These are phyloP conservation scores for Astatoreochromis straeleni DNA, from an alignment of 2,113 vertebrate genomes.

Conservation along the genomic window DNA sequence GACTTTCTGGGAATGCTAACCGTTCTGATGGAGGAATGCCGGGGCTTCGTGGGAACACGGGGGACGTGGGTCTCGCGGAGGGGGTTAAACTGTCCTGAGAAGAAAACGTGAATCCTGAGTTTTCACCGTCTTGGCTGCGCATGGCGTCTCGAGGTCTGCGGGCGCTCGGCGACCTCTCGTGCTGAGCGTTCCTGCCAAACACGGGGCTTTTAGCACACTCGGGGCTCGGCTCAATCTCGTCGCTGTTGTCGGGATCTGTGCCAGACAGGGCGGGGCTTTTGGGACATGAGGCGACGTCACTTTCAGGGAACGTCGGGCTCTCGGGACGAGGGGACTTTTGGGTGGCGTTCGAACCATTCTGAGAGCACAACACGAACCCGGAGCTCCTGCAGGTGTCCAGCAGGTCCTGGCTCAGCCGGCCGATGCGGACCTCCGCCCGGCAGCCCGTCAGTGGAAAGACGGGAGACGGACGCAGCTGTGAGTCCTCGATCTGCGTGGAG, in stretches of 20 bases:
- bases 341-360: neutral
- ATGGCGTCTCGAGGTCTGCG: neutral
- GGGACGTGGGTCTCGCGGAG: neutral
- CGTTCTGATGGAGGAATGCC: neutral
- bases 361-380: slow-evolving; percentile 47
- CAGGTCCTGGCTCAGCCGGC: slow-evolving; percentile 10
- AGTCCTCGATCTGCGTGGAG: slow-evolving; percentile 21
- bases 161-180: neutral
- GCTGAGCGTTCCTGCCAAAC: neutral
- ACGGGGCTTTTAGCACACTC: slow-evolving; percentile 1
- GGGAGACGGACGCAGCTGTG: neutral
- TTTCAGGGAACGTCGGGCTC: slow-evolving; percentile 26
- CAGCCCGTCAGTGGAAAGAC: slow-evolving; percentile 1
- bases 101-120: slow-evolving; percentile 34
- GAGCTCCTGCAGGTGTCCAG: slow-evolving; percentile 20
- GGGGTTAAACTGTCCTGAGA: slow-evolving; percentile 37
- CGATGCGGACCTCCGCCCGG: neutral
- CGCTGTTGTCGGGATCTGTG: neutral
- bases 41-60: slow-evolving; percentile 7
- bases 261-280: neutral
- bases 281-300: neutral
- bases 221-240: neutral
- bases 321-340: neutral
- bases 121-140: slow-evolving; percentile 49
- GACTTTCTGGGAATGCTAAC: neutral